Conservation (phyloP, 2,113 vertebrate species). For the Chlorodrepanis virens region DNA sequence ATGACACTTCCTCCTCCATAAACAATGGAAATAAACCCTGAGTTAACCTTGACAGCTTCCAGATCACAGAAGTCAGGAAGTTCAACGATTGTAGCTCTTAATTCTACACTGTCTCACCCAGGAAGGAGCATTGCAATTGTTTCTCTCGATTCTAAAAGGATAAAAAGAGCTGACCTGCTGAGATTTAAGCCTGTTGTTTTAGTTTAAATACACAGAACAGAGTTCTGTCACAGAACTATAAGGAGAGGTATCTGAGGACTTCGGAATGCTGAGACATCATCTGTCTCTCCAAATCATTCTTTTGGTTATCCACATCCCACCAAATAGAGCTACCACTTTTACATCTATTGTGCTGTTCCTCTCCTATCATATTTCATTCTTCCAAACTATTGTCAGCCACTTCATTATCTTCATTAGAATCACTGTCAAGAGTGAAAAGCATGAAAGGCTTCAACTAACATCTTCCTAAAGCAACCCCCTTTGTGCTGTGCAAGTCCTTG, state of each 20-base stretch:
- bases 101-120: not conserved
- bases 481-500: not conserved
- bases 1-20: not conserved
- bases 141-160: not conserved
- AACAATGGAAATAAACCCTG: not conserved
- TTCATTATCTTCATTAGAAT: constrained; percentile 48
- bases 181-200: not conserved
- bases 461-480: not conserved
- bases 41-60: not conserved
- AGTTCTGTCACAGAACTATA: not conserved
- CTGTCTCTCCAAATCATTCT: not conserved
- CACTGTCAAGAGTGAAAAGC: constrained; percentile 21
- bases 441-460: constrained; percentile 10
- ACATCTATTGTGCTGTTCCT: not conserved
- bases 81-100: not conserved
- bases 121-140: not conserved
- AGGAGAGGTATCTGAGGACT: not conserved
- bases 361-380: not conserved
- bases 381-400: not conserved
- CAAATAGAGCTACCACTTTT: not conserved
- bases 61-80: not conserved
- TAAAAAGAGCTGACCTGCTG: not conserved
- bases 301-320: not conserved
- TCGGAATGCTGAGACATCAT: not conserved
- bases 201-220: not conserved